Evolutionary conservation across 2,888 invertebrate species (phyloP), one percentile per base, ranked within the genome.

Genomic region (Pecten maximus): DNA sequence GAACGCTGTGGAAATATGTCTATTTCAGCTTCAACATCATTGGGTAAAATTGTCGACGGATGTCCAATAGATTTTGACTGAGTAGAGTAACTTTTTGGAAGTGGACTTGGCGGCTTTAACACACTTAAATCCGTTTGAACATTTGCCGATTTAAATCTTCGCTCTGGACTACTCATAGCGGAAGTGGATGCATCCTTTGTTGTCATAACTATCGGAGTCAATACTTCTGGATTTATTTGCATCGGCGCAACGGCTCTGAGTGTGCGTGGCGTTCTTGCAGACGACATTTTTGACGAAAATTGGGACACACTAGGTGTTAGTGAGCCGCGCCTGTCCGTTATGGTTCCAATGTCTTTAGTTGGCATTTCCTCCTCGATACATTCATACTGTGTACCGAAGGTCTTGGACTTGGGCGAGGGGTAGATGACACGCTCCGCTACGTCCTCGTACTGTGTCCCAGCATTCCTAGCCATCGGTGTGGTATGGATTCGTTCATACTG

Each of bases 161-260:
- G 74, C 35, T 74, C 74, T 35, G 74, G 74, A 74, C 74, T 74
- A 74, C 74, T 74, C 74, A 74, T 74, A 35, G 74, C 74, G 74
- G 74, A 74, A 74, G 74, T 74, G 1, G 74, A 74, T 6, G 74
- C 74, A 23, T 74, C 28, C 74, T 35, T 35, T 74, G 28, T 74
- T 10, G 28, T 74, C 74, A 74, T 35, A 8, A 74, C 74, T 74
- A 74, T 35, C 6, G 74, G 74, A 15, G 28, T 16, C 35, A 35
- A 0, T 6, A 28, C 28, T 35, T 74, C 74, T 23, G 74, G 74
- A 35, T 74, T 74, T 2, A 74, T 35, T 10, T 74, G 28, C 74
- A 74, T 74, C 35, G 74, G 74, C 2, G 74, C 74, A 16, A 74
- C 74, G 8, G 74, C 74, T 74, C 74, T 74, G 16, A 74, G 74